phyloP scores from a whole-genome alignment of 2,888 invertebrate genomes.

The Chironomus riparius region DNA sequence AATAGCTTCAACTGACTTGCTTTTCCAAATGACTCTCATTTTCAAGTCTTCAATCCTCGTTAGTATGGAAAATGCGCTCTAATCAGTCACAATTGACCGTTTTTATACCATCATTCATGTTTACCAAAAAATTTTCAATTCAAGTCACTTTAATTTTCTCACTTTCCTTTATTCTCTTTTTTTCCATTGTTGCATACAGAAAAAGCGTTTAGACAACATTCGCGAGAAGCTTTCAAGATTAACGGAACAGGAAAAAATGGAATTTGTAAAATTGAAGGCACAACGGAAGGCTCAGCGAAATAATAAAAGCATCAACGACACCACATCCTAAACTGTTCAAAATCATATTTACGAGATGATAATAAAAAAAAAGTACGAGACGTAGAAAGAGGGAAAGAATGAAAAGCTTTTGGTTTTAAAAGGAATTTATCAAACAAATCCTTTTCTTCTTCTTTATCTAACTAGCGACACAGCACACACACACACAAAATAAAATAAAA shows the following conservation, averaged over 20 bases:
- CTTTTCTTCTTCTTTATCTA: too few relatives aligned
- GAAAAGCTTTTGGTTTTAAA: background rate
- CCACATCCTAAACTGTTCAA: background rate
- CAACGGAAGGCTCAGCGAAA: constrained; percentile 7
- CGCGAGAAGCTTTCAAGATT: constrained; percentile 10
- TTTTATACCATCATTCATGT: too few relatives aligned
- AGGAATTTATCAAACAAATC: background rate
- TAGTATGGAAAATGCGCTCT: too few relatives aligned
- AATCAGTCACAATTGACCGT: too few relatives aligned
- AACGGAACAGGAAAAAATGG: constrained; percentile 4
- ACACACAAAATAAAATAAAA: background rate
- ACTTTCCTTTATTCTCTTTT: too few relatives aligned
- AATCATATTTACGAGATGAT: background rate
- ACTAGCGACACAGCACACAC: too few relatives aligned
- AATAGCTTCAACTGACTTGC: too few relatives aligned
- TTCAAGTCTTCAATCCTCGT: too few relatives aligned
- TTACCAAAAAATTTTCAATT: too few relatives aligned
- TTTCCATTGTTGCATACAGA: background rate
- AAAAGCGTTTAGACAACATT: constrained; percentile 5
- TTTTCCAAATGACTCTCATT: too few relatives aligned
- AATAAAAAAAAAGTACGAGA: background rate
- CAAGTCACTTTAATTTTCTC: too few relatives aligned
- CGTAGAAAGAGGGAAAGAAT: background rate
- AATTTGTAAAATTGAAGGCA: constrained; percentile 14
- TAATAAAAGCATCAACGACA: constrained; percentile 11